Evolutionary conservation across 2,888 invertebrate species (phyloP).

Genomic region (Lamellibrachia columna): DNA sequence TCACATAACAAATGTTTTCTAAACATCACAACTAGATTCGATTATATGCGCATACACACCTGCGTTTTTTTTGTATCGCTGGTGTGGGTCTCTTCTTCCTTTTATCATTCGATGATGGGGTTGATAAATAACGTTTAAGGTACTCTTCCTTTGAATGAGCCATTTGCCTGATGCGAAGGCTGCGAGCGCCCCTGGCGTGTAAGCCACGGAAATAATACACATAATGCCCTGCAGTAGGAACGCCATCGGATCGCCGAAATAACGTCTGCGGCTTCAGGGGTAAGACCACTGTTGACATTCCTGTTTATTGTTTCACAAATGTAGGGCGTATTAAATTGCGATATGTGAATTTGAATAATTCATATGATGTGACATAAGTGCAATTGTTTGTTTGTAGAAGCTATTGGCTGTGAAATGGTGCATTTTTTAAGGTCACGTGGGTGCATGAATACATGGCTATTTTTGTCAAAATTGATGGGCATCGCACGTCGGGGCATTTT

Average conservation of each 20-base stretch:
- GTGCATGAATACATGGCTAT: no score
- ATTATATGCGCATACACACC: not conserved
- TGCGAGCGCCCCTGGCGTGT: not conserved
- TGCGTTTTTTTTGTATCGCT: not conserved
- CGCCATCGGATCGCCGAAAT: not conserved
- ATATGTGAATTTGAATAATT: no score
- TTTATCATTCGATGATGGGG: conserved; percentile 33
- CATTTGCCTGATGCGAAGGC: not conserved
- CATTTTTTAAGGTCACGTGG: no score
- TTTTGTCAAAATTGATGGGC: no score
- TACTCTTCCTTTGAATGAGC: conserved; percentile 69
- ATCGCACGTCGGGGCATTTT: no score
- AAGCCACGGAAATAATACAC: not conserved
- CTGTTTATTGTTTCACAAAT: no score
- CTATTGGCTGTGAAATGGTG: no score
- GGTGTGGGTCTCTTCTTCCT: conserved; percentile 51
- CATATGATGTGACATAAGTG: no score
- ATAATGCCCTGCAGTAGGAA: not conserved
- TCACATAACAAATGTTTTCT: not conserved
- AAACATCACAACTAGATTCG: not conserved
- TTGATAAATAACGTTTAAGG: conserved; percentile 58
- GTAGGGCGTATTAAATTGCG: no score
- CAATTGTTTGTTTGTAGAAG: no score
- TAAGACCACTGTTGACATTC: no score
- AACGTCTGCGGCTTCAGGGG: not conserved